Evolutionary conservation across 2,888 invertebrate species (phyloP).

Genomic region (Luperina testacea): DNA sequence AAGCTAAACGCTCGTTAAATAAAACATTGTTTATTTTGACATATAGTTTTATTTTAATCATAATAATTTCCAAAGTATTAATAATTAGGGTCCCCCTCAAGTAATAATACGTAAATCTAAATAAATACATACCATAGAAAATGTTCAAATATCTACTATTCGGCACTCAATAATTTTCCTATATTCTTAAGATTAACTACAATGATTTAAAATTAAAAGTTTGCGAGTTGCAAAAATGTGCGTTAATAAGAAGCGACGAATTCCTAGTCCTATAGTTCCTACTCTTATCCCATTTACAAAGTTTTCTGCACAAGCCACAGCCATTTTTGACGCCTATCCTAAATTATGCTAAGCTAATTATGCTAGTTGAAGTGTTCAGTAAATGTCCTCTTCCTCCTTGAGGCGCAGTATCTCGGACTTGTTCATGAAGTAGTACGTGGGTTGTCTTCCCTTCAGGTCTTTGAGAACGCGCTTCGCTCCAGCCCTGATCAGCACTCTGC

Average conservation of each 20-base stretch:
- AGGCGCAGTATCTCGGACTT: conserved; percentile 96
- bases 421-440: conserved; percentile 97
- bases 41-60: conserved; percentile 67
- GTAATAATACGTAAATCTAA: conserved; percentile 66
- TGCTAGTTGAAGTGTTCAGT: conserved; percentile 73
- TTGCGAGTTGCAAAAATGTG: conserved; percentile 73
- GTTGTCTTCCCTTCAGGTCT: conserved; percentile 96
- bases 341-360: conserved; percentile 29
- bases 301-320: conserved; percentile 67
- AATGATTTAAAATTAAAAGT: conserved; percentile 52
- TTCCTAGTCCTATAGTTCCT: conserved; percentile 46
- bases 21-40: conserved; percentile 72
- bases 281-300: conserved; percentile 65
- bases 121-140: conserved; percentile 67
- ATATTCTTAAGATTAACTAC: conserved; percentile 54
- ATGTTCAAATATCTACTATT: conserved; percentile 68
- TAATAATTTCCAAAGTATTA: conserved; percentile 65
- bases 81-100: conserved; percentile 82
- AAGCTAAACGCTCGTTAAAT: conserved; percentile 70
- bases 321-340: conserved; percentile 63
- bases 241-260: conserved; percentile 73
- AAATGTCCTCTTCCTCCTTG: conserved; percentile 95
- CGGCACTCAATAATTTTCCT: conserved; percentile 71
- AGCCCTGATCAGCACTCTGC: conserved; percentile 94
- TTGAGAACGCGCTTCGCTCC: conserved; percentile 96